Percentiles rank a stretch among this genome's conserved stretches.
Evolutionary conservation across 2,888 invertebrate species (phyloP).

Genomic region (Cerceris rybyensis): DNA sequence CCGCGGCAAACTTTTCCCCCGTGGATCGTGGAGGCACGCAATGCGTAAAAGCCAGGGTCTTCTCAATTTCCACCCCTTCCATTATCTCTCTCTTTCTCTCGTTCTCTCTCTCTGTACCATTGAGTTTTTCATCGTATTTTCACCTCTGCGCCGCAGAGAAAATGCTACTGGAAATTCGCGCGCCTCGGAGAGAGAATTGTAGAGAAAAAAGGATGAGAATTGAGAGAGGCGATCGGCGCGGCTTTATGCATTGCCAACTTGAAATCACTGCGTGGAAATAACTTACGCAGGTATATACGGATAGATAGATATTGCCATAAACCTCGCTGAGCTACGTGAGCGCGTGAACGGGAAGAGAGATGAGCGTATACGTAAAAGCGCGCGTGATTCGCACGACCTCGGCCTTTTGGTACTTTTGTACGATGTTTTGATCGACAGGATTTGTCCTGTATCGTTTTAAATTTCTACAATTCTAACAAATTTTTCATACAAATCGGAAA

Average conservation of each 20-base stretch:
- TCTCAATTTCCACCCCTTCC: constrained; percentile 27
- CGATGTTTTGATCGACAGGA: background rate
- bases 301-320: constrained; percentile 68
- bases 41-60: constrained; percentile 45
- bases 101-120: constrained; percentile 17
- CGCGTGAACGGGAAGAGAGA: constrained; percentile 39
- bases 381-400: constrained; percentile 50
- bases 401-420: constrained; percentile 36
- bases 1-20: constrained; percentile 47
- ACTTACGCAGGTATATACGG: constrained; percentile 54
- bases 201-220: constrained; percentile 6
- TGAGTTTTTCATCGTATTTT: constrained; percentile 48
- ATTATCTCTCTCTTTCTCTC: constrained; percentile 34
- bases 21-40: constrained; percentile 48
- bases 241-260: constrained; percentile 68
- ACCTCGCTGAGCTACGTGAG: constrained; percentile 58
- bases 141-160: constrained; percentile 26
- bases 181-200: constrained; percentile 10
- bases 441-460: background rate
- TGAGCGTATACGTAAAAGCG: constrained; percentile 25
- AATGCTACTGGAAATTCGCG: constrained; percentile 37
- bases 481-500: background rate
- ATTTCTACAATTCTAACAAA: background rate
- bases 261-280: constrained; percentile 71
- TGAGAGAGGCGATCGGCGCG: constrained; percentile 19